These are phyloP conservation scores for Hormiphora californensis DNA, from an alignment of 37 sponge, comb jelly and placozoan genomes.

Conservation along the genomic window DNA sequence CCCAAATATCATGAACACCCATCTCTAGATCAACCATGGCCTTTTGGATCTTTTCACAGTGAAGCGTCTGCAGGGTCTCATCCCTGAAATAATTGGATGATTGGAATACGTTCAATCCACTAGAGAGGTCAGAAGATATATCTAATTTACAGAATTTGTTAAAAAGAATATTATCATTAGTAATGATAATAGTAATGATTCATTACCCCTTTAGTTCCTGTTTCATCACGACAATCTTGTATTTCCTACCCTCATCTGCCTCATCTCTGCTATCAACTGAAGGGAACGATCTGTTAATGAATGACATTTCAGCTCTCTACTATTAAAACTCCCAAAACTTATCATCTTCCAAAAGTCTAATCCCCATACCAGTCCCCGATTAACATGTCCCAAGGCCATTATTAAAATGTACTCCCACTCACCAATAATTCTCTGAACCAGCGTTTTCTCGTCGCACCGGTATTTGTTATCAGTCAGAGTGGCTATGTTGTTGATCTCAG, in stretches of 20 bases:
- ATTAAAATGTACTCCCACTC: background rate
- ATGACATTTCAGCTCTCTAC: too few relatives aligned
- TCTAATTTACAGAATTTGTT: background rate
- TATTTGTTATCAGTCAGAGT: slow-evolving; percentile 31
- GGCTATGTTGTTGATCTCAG: background rate
- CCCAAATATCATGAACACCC: slow-evolving; percentile 41
- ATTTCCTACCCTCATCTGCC: background rate
- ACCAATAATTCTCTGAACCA: slow-evolving; percentile 43
- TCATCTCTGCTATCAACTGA: slow-evolving; percentile 39
- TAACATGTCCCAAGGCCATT: background rate
- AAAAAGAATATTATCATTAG: background rate
- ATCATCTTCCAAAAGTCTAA: background rate
- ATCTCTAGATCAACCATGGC: background rate
- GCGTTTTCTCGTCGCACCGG: background rate
- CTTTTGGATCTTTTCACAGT: background rate
- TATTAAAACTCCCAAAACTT: too few relatives aligned
- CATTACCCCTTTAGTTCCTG: slow-evolving; percentile 20
- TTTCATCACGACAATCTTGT: slow-evolving; percentile 49
- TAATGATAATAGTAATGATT: too few relatives aligned
- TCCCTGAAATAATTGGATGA: background rate
- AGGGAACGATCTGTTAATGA: too few relatives aligned
- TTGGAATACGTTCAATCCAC: background rate
- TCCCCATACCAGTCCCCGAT: background rate
- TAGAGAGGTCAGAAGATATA: background rate
- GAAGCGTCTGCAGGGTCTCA: background rate